Percentiles rank a stretch among this genome's conserved stretches.
These are phyloP conservation scores for Drosophila melanogaster DNA, from an alignment of 1,140 invertebrate genomes.

Conservation along the genomic window DNA sequence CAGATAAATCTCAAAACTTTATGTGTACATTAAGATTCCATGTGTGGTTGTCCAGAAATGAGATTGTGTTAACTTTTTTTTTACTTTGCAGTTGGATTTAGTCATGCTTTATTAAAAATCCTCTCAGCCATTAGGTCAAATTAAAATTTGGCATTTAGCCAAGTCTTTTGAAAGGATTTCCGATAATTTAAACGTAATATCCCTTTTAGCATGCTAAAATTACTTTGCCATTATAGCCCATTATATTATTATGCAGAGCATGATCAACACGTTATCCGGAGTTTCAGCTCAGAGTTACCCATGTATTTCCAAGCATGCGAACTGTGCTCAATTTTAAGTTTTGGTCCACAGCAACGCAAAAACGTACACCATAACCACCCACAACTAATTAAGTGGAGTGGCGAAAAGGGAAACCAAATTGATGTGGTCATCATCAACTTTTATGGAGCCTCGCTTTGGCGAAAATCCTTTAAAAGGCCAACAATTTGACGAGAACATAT, in stretches of 20 bases:
- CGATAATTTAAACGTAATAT: constrained; percentile 12
- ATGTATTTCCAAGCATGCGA: constrained; percentile 26
- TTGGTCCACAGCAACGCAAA: constrained; percentile 7
- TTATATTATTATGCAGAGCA: constrained; percentile 17
- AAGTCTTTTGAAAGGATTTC: neutral
- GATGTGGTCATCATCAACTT: constrained; percentile 64
- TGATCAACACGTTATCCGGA: constrained; percentile 20
- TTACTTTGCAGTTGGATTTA: constrained; percentile 8
- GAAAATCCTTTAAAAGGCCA: constrained; percentile 25
- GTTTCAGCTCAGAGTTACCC: constrained; percentile 23
- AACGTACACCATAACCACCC: constrained; percentile 10
- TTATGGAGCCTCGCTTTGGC: constrained; percentile 39
- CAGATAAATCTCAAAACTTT: constrained; percentile 49
- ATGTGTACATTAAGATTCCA: constrained; percentile 29
- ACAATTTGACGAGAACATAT: constrained; percentile 17
- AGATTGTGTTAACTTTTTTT: constrained; percentile 30
- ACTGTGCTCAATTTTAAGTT: constrained; percentile 26
- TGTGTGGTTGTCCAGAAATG: neutral
- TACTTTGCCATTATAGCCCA: constrained; percentile 1
- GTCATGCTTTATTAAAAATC: constrained; percentile 11
- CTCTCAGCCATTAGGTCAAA: neutral
- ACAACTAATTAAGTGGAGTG: constrained; percentile 56
- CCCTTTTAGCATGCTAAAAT: constrained; percentile 9
- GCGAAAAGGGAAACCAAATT: constrained; percentile 43
- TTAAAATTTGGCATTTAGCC: constrained; percentile 10